Percentiles rank a stretch among this genome's conserved stretches.
phyloP scores from a whole-genome alignment of 2,113 vertebrate species.

The Melanocharis versteri region DNA sequence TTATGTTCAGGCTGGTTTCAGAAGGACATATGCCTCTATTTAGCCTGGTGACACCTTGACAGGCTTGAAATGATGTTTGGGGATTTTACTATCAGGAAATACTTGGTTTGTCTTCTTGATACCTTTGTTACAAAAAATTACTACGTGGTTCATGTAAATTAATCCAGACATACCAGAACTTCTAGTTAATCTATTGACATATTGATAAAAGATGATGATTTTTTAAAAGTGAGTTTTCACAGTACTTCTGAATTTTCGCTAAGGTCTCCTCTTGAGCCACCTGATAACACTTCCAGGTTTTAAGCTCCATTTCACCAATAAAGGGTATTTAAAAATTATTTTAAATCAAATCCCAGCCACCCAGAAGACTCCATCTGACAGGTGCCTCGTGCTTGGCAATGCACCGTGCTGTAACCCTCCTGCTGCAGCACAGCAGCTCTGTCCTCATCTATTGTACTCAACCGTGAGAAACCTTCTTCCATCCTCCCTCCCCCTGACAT shows the following conservation, averaged over 20 bases:
- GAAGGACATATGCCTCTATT: fast-evolving
- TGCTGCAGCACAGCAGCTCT: background rate
- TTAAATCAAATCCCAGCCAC: background rate
- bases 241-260: background rate
- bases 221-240: background rate
- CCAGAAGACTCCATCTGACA: background rate
- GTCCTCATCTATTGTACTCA: background rate
- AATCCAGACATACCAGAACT: background rate
- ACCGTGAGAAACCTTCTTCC: background rate
- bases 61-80: background rate
- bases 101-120: background rate
- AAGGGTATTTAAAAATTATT: background rate
- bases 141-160: background rate
- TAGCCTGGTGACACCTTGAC: background rate
- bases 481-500: background rate
- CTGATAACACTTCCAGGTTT: background rate
- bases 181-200: background rate
- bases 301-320: background rate
- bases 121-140: background rate
- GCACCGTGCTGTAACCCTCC: fast-evolving
- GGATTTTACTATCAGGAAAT: background rate
- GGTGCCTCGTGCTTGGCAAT: fast-evolving
- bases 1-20: background rate
- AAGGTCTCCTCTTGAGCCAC: background rate
- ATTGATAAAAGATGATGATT: background rate